phyloP scores from a whole-genome alignment of 2,113 vertebrate genomes.

The Microcebus tavaratra region DNA sequence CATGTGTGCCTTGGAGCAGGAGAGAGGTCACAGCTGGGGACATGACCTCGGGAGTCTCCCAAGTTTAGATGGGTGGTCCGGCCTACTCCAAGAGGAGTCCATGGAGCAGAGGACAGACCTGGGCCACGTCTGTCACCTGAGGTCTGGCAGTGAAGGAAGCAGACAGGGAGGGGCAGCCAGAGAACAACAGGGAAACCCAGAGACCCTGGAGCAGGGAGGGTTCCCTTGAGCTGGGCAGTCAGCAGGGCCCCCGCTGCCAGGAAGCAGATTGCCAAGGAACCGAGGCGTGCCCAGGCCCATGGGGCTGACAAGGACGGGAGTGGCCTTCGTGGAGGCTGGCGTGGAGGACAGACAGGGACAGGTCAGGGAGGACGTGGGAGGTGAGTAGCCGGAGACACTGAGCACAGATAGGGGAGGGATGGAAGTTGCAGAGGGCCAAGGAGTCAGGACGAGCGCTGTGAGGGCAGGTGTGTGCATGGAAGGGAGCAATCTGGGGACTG shows the following conservation, averaged over 20 bases:
- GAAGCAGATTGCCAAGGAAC: not conserved
- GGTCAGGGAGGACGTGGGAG: not conserved
- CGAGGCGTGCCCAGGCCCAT: rapidly evolving
- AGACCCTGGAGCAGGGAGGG: not conserved
- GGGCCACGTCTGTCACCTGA: not conserved
- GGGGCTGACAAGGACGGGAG: rapidly evolving
- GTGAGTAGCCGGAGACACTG: rapidly evolving
- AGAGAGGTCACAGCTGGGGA: not conserved
- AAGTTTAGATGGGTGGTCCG: rapidly evolving
- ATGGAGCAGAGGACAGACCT: not conserved
- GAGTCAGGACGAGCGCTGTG: rapidly evolving
- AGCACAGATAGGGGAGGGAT: not conserved
- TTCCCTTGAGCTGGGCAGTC: rapidly evolving
- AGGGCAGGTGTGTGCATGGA: not conserved
- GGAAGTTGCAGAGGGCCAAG: not conserved
- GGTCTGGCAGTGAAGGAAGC: not conserved
- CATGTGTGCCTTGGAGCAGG: rapidly evolving
- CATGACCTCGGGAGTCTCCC: rapidly evolving
- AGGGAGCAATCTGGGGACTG: not conserved
- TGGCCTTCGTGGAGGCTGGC: rapidly evolving
- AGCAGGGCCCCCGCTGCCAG: rapidly evolving
- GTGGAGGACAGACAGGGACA: rapidly evolving
- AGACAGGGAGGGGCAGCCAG: rapidly evolving
- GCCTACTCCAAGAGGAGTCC: not conserved
- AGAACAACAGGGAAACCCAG: no score